Evolutionary conservation across 2,113 vertebrate species (phyloP).

Genomic region (Microtus montanus): DNA sequence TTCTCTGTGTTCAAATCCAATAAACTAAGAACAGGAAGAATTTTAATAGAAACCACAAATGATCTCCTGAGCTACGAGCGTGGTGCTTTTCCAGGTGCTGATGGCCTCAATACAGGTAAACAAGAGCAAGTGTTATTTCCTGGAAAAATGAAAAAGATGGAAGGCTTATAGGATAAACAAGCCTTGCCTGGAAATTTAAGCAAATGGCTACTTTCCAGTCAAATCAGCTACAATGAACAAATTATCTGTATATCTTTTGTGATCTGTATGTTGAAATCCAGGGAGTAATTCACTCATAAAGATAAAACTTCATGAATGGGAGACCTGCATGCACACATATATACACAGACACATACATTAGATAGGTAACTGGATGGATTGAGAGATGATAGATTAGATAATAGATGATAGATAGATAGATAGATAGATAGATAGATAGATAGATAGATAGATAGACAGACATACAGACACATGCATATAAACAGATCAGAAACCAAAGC

Average conservation of each 20-base stretch:
- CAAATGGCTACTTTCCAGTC: neutral
- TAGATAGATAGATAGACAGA: no score
- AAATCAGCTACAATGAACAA: neutral
- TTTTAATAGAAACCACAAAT: conserved; percentile 48
- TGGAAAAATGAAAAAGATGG: neutral
- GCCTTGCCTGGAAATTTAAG: neutral
- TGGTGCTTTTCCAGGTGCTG: neutral
- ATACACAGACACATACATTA: neutral
- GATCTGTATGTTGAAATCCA: neutral
- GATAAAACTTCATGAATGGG: neutral
- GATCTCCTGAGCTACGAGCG: neutral
- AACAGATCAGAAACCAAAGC: neutral
- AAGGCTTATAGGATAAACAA: neutral
- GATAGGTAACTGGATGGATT: neutral
- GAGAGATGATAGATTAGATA: neutral
- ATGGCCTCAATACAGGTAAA: neutral
- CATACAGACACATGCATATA: neutral
- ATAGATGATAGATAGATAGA: neutral
- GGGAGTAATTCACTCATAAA: neutral
- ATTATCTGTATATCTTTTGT: neutral
- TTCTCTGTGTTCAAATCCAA: conserved; percentile 19
- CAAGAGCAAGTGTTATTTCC: neutral
- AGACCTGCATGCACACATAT: neutral
- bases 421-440: neutral
- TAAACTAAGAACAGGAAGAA: conserved; percentile 16